These are phyloP conservation scores for Acholoe squamosa DNA, from an alignment of 2,888 invertebrate genomes.

Conservation along the genomic window DNA sequence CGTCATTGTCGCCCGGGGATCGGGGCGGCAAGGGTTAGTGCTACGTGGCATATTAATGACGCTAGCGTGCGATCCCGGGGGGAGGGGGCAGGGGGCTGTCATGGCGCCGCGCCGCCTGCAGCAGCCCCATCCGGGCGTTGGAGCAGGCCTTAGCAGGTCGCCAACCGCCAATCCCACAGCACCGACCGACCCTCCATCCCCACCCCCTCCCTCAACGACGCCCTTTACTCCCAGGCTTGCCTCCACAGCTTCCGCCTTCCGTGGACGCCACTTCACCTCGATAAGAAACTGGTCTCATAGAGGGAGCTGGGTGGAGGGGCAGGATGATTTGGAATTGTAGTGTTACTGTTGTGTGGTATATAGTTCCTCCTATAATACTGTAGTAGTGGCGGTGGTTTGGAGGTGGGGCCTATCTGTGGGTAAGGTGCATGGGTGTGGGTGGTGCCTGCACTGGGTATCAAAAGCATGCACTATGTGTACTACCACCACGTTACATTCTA, in stretches of 20 bases:
- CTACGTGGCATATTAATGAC: conserved; percentile 2
- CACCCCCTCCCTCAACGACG: background rate
- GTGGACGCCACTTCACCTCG: no score
- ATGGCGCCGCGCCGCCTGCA: background rate
- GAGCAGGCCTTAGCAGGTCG: background rate
- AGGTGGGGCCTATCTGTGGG: no score
- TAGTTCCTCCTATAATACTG: no score
- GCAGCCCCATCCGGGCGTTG: background rate
- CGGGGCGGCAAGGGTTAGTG: conserved; percentile 8
- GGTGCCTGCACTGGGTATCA: no score
- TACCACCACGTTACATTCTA: no score
- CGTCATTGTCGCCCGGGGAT: background rate
- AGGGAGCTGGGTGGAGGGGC: background rate
- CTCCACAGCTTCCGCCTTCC: background rate
- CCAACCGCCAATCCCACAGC: background rate
- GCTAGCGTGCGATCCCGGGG: background rate
- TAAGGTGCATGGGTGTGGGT: no score
- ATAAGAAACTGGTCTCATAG: no score
- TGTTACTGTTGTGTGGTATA: background rate
- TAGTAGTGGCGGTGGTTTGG: no score
- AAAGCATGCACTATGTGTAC: no score
- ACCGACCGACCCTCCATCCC: background rate
- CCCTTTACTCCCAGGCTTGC: background rate
- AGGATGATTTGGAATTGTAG: background rate
- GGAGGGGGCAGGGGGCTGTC: background rate